Percentiles rank a stretch among this genome's conserved stretches.
Evolutionary conservation across 2,113 vertebrate species (phyloP).

Genomic region (Lophochroa leadbeateri): DNA sequence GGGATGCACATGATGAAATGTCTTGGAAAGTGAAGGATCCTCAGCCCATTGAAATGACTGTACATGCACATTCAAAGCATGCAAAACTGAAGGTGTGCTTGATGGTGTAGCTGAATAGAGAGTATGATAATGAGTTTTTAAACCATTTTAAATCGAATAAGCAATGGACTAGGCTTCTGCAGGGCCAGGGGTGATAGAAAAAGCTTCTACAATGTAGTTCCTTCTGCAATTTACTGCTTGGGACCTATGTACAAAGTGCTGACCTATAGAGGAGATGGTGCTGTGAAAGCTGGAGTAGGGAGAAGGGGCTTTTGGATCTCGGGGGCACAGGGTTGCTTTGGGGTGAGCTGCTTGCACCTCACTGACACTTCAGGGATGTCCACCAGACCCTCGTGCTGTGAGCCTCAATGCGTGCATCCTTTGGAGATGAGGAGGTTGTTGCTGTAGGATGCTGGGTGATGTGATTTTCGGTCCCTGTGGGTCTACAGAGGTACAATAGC

Average conservation of each 20-base stretch:
- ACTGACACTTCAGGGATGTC: not conserved
- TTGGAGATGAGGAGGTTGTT: no score
- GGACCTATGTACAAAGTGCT: no score
- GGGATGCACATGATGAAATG: not conserved
- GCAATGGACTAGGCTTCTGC: no score
- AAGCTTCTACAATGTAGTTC: no score
- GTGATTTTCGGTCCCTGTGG: no score
- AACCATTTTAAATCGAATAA: not conserved
- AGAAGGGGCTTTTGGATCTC: not conserved
- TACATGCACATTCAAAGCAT: not conserved
- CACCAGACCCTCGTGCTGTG: rapidly evolving
- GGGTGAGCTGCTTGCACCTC: not conserved
- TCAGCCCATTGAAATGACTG: not conserved
- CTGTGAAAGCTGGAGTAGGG: not conserved
- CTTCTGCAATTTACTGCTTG: no score
- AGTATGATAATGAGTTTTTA: not conserved
- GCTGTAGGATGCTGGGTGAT: no score
- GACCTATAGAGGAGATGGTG: not conserved
- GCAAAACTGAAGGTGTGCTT: not conserved
- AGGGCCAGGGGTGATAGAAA: no score
- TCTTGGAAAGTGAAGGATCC: not conserved
- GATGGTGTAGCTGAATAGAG: not conserved
- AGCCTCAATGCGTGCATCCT: not conserved
- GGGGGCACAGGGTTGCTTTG: no score
- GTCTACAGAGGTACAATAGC: no score